A percentile compares a stretch with the other conserved stretches of the same genome.
Conservation (phyloP, 2,888 invertebrate species). For the Adela reaumurella region DNA sequence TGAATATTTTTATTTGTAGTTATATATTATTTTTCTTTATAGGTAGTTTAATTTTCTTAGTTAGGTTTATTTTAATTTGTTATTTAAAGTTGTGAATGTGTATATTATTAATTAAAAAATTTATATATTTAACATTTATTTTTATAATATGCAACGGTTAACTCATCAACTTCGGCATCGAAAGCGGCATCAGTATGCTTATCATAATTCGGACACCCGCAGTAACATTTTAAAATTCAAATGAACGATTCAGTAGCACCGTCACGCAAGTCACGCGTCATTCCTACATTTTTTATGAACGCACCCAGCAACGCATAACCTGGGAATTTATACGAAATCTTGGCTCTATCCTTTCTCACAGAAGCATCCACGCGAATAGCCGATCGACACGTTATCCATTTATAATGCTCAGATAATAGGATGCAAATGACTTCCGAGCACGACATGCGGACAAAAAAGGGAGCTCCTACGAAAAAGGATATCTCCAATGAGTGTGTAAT, state of each 20-base stretch:
- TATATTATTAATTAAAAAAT: too few species aligned
- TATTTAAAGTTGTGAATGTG: too few species aligned
- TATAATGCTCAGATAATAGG: slow-evolving; percentile 42
- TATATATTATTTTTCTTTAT: too few species aligned
- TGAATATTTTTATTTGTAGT: too few species aligned
- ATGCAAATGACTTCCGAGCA: slow-evolving; percentile 41
- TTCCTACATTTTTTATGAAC: not conserved
- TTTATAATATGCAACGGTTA: too few species aligned
- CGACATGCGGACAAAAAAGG: slow-evolving; percentile 23
- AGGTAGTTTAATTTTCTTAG: too few species aligned
- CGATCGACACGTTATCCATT: slow-evolving; percentile 34
- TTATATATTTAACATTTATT: too few species aligned
- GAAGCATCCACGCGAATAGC: not conserved
- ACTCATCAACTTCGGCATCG: too few species aligned
- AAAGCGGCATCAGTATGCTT: not conserved
- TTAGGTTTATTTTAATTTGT: too few species aligned
- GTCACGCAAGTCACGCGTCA: not conserved
- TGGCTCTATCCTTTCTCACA: not conserved
- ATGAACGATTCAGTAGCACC: not conserved
- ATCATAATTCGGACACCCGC: not conserved
- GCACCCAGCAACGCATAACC: not conserved
- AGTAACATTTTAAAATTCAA: not conserved
- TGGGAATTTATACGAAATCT: not conserved
- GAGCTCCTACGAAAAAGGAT: slow-evolving; percentile 29
- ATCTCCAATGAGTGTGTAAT: slow-evolving; percentile 35